A percentile compares a stretch with the other conserved stretches of the same genome.
phyloP scores from a whole-genome alignment of 2,113 vertebrate genomes.

The Eretmochelys imbricata region DNA sequence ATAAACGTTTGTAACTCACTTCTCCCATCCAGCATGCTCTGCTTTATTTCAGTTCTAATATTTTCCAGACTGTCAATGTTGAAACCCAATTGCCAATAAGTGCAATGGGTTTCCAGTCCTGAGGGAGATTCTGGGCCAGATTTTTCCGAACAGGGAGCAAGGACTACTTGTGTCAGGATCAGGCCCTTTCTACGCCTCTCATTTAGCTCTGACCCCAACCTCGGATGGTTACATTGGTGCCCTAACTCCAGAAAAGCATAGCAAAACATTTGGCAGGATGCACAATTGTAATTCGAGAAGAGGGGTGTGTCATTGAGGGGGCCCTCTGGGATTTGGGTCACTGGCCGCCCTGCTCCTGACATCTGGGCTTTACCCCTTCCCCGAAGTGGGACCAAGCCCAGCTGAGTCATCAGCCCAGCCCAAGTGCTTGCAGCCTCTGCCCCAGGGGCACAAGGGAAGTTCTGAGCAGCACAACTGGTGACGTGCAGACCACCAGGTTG shows the following conservation, averaged over 20 bases:
- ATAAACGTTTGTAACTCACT: constrained; percentile 35
- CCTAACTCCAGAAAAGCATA: background rate
- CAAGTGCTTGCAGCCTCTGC: no score
- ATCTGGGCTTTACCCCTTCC: background rate
- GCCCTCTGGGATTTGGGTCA: background rate
- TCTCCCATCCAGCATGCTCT: background rate
- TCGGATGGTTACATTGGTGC: background rate
- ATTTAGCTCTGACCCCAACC: background rate
- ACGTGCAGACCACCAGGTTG: no score
- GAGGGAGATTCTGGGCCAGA: background rate
- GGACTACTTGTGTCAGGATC: background rate
- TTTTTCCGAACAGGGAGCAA: constrained; percentile 16
- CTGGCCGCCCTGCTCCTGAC: background rate
- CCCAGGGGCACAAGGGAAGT: background rate
- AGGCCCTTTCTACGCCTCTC: background rate
- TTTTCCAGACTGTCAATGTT: background rate
- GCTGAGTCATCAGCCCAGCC: background rate
- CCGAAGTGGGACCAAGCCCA: background rate
- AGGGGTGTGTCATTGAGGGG: background rate
- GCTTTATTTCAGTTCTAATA: constrained; percentile 1
- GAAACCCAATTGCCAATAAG: background rate
- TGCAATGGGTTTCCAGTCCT: background rate
- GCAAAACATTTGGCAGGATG: background rate
- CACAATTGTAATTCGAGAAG: background rate
- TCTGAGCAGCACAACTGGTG: background rate